Evolutionary conservation across 2,113 vertebrate genomes (phyloP), one percentile per base, ranked within the genome.

Genomic region (Cephalophus harveyi): DNA sequence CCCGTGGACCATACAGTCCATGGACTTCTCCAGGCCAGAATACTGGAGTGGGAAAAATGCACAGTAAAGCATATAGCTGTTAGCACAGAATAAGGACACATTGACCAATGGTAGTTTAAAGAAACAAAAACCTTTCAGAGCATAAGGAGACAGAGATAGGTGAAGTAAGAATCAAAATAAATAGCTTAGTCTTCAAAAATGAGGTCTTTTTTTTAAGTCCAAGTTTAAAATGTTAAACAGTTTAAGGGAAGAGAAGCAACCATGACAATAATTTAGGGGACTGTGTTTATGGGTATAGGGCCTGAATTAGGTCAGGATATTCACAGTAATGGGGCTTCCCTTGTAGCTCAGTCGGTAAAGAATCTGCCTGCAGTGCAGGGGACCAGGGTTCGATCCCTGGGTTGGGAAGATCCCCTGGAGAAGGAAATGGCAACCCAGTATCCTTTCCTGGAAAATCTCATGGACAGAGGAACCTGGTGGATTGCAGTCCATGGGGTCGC

Each of bases 201-300:
- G 36, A 67, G 14, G 0, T 30, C 33, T 62, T 87, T 55, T 55
- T 71, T 33, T 84, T 16, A 36, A 76, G 10, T 27, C 43, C 52
- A 87, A 57, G 27, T 96, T 91, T 71, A 55, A 91, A 78, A 91
- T 62, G 14, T 36, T 82, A 92, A 93, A 96, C 7, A 67, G 86
- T 81, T 62, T 52, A 83, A 84, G 27, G n/a, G 19, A 27, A 48
- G 7, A 59, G 9, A 95, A 30, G 71, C 7, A 25, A 11, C 52
- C 30, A 54, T 82, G 43, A 62, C 0, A 16, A 50, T 74, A 74
- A 89, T 79, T 64, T 86, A 21, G 33, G 76, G 21, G 16, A 81
- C 59, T 95, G 40, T 60, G 33, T 89, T 89, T 79, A 27, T 55
- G 46, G 36, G 14, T 46, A 6, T 7, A 46, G 62, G n/a, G 6